A percentile compares a stretch with the other conserved stretches of the same genome.
These are phyloP conservation scores for Henricia sp. DNA, from an alignment of 53 echinoderm and acorn worm species.

Conservation along the genomic window DNA sequence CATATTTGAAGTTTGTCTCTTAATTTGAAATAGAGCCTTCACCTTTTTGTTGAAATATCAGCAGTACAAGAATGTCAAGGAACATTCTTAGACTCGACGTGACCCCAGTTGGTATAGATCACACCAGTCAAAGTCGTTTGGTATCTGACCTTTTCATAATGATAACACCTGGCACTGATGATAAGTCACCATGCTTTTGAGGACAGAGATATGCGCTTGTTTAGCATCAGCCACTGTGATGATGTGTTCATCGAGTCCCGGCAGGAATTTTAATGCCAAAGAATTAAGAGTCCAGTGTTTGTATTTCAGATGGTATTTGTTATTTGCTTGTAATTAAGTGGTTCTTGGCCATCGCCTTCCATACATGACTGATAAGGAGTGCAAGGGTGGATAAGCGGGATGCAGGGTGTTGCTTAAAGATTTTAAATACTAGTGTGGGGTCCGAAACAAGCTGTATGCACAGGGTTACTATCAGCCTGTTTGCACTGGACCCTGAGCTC, in stretches of 20 bases:
- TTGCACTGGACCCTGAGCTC: too few relatives aligned
- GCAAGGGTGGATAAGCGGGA: too few relatives aligned
- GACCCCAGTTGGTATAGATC: neutral
- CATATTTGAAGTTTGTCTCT: too few relatives aligned
- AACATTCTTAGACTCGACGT: neutral
- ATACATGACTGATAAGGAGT: too few relatives aligned
- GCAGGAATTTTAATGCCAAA: neutral
- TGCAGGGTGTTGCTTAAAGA: too few relatives aligned
- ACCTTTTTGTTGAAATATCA: neutral
- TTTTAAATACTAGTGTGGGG: too few relatives aligned
- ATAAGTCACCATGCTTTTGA: conserved; percentile 30
- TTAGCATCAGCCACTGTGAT: neutral
- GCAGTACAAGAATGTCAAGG: neutral
- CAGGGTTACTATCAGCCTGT: too few relatives aligned
- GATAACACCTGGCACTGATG: conserved; percentile 1
- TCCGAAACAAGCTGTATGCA: too few relatives aligned
- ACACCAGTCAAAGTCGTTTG: neutral
- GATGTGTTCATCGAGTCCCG: too few relatives aligned
- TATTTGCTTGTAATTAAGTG: neutral
- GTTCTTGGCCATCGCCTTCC: too few relatives aligned
- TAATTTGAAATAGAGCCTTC: neutral
- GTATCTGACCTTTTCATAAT: conserved; percentile 7
- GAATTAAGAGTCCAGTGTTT: neutral
- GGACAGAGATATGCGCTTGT: neutral
- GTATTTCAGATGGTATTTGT: neutral